phyloP scores from a whole-genome alignment of 2,888 invertebrate species.

The Eupithecia abbreviata region DNA sequence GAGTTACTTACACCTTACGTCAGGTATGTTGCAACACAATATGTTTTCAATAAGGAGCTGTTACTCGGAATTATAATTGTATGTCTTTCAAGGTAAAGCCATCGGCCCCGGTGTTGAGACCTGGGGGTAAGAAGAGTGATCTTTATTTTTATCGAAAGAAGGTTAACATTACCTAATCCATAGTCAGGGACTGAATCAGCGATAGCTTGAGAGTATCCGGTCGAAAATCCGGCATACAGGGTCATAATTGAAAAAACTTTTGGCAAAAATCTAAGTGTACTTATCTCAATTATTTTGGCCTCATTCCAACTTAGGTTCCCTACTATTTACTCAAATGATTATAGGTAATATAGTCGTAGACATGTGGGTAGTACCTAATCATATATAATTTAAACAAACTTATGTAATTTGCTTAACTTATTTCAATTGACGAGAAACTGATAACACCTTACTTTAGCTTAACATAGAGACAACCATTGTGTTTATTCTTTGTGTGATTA shows the following conservation, averaged over 20 bases:
- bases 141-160: neutral
- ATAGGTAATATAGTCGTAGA: too few relatives aligned
- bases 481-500: too few relatives aligned
- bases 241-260: neutral
- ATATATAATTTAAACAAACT: too few relatives aligned
- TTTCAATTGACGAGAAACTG: too few relatives aligned
- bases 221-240: neutral
- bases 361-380: too few relatives aligned
- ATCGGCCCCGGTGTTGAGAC: neutral
- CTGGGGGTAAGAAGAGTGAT: neutral
- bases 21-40: conserved; percentile 37
- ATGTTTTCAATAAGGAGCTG: conserved; percentile 40
- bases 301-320: too few relatives aligned
- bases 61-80: neutral
- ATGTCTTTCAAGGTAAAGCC: neutral
- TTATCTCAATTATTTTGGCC: neutral
- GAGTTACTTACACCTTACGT: conserved; percentile 19
- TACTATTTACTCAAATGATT: too few relatives aligned
- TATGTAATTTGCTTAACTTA: too few relatives aligned
- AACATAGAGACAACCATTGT: too few relatives aligned
- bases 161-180: neutral
- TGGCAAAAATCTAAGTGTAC: neutral
- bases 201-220: neutral
- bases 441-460: too few relatives aligned
- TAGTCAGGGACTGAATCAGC: neutral